These are phyloP conservation scores for Columba janthina DNA, from an alignment of 2,113 vertebrate species.

Conservation along the genomic window DNA sequence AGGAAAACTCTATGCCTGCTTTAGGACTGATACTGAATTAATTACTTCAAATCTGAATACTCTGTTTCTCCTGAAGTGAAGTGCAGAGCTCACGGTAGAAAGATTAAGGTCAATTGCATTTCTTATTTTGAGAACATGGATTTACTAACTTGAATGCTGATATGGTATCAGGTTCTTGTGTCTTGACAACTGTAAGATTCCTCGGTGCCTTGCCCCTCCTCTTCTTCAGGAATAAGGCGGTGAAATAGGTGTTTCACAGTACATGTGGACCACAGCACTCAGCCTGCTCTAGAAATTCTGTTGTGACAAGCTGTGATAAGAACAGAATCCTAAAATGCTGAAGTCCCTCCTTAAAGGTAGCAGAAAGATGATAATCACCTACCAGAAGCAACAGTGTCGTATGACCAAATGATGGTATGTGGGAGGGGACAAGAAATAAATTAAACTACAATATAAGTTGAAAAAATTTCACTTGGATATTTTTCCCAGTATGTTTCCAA, in stretches of 20 bases:
- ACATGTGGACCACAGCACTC: not conserved
- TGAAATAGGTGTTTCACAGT: not conserved
- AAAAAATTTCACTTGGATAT: not conserved
- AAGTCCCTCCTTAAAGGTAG: not conserved
- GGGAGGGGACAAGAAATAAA: not conserved
- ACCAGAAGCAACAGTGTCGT: not conserved
- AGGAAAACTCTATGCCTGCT: constrained; percentile 48
- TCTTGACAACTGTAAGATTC: not conserved
- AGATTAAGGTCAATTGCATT: constrained; percentile 76
- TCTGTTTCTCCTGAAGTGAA: constrained; percentile 73
- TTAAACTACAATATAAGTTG: not conserved
- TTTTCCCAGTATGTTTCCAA: not conserved
- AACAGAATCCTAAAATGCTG: not conserved
- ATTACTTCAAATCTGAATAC: constrained; percentile 79
- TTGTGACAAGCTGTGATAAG: not conserved
- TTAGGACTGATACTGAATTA: constrained; percentile 61
- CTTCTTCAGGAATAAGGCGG: not conserved
- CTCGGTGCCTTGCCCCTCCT: not conserved
- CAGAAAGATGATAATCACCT: not conserved
- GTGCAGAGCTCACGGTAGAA: constrained; percentile 14
- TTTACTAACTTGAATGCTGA: constrained; percentile 26
- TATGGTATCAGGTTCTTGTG: not conserved
- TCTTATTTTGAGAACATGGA: not conserved
- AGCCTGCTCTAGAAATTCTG: not conserved
- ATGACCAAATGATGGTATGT: not conserved